phyloP scores from a whole-genome alignment of 2,113 vertebrate genomes.

The Proteles cristata region DNA sequence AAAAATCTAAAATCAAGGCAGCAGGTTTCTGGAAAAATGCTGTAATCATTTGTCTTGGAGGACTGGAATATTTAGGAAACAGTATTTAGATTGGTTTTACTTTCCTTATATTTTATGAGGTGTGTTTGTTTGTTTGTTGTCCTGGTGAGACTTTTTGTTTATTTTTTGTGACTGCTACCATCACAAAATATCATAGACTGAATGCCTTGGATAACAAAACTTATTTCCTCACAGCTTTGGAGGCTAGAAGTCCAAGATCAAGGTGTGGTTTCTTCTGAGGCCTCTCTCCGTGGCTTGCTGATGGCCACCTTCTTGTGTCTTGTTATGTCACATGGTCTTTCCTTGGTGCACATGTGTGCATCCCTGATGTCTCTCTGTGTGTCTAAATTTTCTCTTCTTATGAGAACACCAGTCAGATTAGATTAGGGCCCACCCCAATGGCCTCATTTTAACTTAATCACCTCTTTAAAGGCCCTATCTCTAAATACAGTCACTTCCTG shows the following conservation, averaged over 20 bases:
- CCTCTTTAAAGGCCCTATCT: background rate
- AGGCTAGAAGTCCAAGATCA: background rate
- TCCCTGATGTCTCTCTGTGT: background rate
- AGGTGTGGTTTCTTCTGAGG: background rate
- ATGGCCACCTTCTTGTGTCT: background rate
- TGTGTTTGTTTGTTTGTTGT: background rate
- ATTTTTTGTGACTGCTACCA: background rate
- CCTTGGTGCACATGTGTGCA: background rate
- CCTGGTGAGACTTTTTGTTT: background rate
- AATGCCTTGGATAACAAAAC: background rate
- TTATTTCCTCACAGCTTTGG: background rate
- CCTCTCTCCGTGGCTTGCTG: background rate
- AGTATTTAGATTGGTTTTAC: background rate
- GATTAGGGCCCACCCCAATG: background rate
- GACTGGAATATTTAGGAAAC: background rate
- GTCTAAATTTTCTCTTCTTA: background rate
- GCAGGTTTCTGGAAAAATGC: background rate
- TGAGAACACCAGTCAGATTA: background rate
- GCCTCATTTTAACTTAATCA: conserved; percentile 5
- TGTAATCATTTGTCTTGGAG: background rate
- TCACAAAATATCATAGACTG: background rate
- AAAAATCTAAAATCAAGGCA: background rate
- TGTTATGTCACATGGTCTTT: background rate
- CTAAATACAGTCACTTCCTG: background rate
- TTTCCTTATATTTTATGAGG: background rate